Conservation (phyloP, 2,888 invertebrate genomes). For the Chironomus riparius region DNA sequence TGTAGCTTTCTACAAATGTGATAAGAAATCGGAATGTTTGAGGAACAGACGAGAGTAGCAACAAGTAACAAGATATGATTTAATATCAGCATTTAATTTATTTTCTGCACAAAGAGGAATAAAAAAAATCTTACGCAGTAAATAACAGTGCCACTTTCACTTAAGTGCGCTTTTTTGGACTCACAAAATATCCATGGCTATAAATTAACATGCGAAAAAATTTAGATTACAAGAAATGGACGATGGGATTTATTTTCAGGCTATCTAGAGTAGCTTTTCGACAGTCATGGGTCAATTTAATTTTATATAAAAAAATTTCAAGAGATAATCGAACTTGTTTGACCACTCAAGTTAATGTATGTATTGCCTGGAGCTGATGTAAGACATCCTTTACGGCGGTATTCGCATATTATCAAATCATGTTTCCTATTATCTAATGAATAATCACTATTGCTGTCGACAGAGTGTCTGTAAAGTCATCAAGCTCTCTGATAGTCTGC, state of each 20-base stretch:
- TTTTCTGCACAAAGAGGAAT: not conserved
- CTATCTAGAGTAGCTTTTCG: not conserved
- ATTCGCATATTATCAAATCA: too few species aligned
- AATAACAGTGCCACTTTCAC: slow-evolving; percentile 2
- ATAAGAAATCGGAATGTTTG: slow-evolving; percentile 9
- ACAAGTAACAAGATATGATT: not conserved
- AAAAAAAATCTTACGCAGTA: not conserved
- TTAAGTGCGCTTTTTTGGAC: not conserved
- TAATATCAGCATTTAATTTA: not conserved
- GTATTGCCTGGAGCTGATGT: too few species aligned
- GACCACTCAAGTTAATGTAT: too few species aligned
- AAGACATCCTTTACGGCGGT: too few species aligned
- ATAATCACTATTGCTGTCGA: too few species aligned
- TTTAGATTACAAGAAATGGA: not conserved
- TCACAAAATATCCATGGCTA: not conserved
- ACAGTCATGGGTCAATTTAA: not conserved
- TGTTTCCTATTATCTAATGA: too few species aligned
- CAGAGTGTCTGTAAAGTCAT: too few species aligned
- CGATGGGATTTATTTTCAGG: not conserved
- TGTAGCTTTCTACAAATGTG: not conserved
- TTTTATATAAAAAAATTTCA: not conserved
- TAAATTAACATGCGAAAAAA: not conserved
- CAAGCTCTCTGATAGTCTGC: too few species aligned
- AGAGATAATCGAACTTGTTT: too few species aligned
- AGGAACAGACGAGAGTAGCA: not conserved